Evolutionary conservation across 2,113 vertebrate genomes (phyloP), one percentile per base, ranked within the genome.

Genomic region (Mobula birostris): DNA sequence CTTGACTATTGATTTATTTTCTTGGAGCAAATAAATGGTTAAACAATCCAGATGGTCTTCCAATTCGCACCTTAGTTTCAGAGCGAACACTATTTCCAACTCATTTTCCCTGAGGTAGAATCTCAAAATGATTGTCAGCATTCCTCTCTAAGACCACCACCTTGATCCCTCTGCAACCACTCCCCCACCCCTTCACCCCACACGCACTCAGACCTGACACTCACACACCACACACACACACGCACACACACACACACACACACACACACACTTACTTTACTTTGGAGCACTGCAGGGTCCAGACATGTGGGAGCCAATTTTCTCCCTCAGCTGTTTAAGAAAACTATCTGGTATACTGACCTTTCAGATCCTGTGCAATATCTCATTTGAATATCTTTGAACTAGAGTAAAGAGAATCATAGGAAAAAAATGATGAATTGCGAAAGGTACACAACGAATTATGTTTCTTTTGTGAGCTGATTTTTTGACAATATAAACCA

Each of bases 271-370:
- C 36, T 36, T 36, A 74, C 76, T 94, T 36, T 36, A 36, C 36
- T 36, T 36, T 36, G 36, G 36, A 36, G 36, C 36, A 36, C 36
- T 94, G 94, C 63, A 94, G 80, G 94, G 95, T 94, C 94, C 85
- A 95, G 94, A 95, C 93, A 94, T 94, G 94, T 94, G 77, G 72
- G 95, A 95, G 94, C 94, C 94, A 94, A 94, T 94, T 94, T 58
- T 48, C 24, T 88, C 90, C 11, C 87, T 40, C 70, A 78, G 36
- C 94, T 76, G 91, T 94, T 91, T 94, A 94, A 94, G 78, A 56
- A 94, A 94, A 91, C 32, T 56, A 29, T 87, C 94, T 94, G 77
- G 94, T 78, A 94, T 94, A 82, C 66, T 94, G 70, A 9, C 21
- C 40, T 93, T 93, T 27, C 17, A 94, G 68, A 63, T 80, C 24